A percentile compares a stretch with the other conserved stretches of the same genome.
Conservation (phyloP, 1,140 invertebrate species). For the Heterodera schachtii region DNA sequence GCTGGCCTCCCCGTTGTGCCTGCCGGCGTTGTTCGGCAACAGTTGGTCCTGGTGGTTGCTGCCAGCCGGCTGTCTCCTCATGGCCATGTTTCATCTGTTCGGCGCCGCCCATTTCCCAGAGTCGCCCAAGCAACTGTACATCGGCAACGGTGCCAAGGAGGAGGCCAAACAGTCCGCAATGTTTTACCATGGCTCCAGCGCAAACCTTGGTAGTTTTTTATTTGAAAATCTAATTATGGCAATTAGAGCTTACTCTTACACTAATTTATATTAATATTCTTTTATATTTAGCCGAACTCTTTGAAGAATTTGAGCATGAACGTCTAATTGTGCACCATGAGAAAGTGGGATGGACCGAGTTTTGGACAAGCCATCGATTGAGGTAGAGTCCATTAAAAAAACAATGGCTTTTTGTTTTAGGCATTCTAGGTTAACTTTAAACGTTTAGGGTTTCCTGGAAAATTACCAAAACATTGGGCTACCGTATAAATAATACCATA, state of each 20-base stretch:
- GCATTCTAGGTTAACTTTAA: too few relatives aligned
- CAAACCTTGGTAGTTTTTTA: background rate
- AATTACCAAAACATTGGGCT: too few relatives aligned
- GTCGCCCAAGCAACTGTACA: constrained; percentile 52
- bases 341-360: constrained; percentile 2
- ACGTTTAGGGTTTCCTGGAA: too few relatives aligned
- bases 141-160: constrained; percentile 3
- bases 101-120: constrained; percentile 44
- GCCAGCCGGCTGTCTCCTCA: constrained; percentile 42
- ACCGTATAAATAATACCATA: too few relatives aligned
- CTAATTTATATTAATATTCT: background rate
- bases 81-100: constrained; percentile 49
- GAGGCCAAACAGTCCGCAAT: constrained; percentile 6
- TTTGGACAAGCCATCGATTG: constrained; percentile 29
- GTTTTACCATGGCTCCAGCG: constrained; percentile 22
- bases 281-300: constrained; percentile 1
- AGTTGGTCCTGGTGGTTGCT: constrained; percentile 46
- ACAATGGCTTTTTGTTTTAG: too few relatives aligned
- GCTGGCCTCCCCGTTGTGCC: constrained; percentile 45
- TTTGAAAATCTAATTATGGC: too few relatives aligned
- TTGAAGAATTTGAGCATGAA: constrained; percentile 18
- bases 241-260: background rate
- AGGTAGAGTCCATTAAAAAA: constrained; percentile 23
- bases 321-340: constrained; percentile 11
- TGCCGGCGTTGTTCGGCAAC: constrained; percentile 50